Base-by-base conservation (phyloP, 2,888 invertebrate species). In the Tanypteryx hageni region DNA sequence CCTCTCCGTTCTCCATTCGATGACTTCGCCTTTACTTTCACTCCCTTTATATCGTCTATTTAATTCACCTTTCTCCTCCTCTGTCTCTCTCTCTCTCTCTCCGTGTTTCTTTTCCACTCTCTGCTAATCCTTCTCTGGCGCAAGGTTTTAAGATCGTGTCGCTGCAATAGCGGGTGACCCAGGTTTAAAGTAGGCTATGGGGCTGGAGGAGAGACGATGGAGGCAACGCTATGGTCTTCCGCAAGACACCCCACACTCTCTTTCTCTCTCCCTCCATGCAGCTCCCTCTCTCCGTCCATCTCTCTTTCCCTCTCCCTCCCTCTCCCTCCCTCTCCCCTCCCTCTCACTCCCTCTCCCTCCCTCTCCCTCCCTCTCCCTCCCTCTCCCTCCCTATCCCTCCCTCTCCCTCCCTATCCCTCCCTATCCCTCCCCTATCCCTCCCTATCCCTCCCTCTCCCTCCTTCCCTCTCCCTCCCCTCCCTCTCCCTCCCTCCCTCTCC, bases 281-380 rank as follows among this genome's bases (percentile, higher is more conserved):
- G 68, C 61, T 64, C 83, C 61, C 64, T 57, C 85, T 76, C 22
- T 82, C 27, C 22, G 56, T 58, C 64, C 31, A 13, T 81, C 58
- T n/a, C 86, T 59, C 58, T 59, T 13, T 92, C 61, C 92, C 58
- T 59, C 76, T 82, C 85, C 31, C 85, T 61, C 84, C 31, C 84
- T 84, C 84, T 61, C 57, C 44, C 1, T 44, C 76, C 22, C 22
- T 76, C 18, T 5, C 76, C 9, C 86, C 86, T 16, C 61, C 92
- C 93, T 93, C 93, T 92, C 93, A 93, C 93, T 93, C 93, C 93
- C 58, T 59, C 76, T 82, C 85, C 31, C 85, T 61, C 84, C 31
- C 84, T 84, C 84, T 61, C 57, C 44, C 1, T 44, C 76, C 22
- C 22, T 76, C 18, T 5, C 76, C 9, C 58, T 59, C 76, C 59